Evolutionary conservation across 1,140 invertebrate species (phyloP).

Genomic region (fruit fly (Drosophila melanogaster)): Release_6_plus_ISO1_MT NT_033779.5:11073001-11073500

Average conservation of each 20-base stretch:
- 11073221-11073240: conserved; percentile 69
- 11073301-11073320: not conserved
- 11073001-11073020: not conserved
- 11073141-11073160: not conserved
- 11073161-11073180: too few relatives aligned
- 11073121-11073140: not conserved
- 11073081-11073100: not conserved
- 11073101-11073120: not conserved
- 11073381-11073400: not conserved
- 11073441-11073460: too few relatives aligned
- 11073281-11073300: conserved; percentile 16
- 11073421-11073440: not conserved
- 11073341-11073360: conserved; percentile 26
- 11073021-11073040: not conserved
- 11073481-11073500: too few relatives aligned
- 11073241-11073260: conserved; percentile 34
- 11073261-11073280: conserved; percentile 62
- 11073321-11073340: conserved; percentile 19
- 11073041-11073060: conserved; percentile 5
- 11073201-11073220: conserved; percentile 6
- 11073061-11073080: not conserved
- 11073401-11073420: not conserved
- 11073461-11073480: too few relatives aligned
- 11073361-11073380: conserved; percentile 21
- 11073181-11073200: not conserved